Evolutionary conservation across 2,113 vertebrate genomes (phyloP).

Genomic region (Lucifuga dentata): DNA sequence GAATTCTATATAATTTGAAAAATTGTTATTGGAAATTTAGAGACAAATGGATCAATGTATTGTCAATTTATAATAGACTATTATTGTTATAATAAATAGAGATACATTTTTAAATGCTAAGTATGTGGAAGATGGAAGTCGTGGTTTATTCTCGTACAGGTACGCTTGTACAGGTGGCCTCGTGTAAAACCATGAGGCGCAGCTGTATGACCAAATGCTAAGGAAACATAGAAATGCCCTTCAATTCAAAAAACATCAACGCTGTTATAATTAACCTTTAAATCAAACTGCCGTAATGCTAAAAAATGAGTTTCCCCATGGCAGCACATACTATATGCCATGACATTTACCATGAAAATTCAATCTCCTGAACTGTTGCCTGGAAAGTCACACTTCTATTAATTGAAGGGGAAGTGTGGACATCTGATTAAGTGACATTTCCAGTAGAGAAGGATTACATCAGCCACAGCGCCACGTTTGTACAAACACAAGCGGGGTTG

Average conservation of each 20-base stretch:
- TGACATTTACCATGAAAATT: constrained; percentile 86
- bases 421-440: constrained; percentile 81
- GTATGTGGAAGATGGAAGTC: too few species aligned
- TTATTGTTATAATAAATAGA: too few species aligned
- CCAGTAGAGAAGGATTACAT: constrained; percentile 68
- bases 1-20: too few species aligned
- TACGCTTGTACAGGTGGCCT: too few species aligned
- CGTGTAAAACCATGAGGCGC: constrained; percentile 21
- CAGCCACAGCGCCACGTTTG: constrained; percentile 9
- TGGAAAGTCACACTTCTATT: constrained; percentile 77
- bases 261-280: constrained; percentile 82
- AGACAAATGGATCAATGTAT: too few species aligned
- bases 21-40: too few species aligned
- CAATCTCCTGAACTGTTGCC: constrained; percentile 78
- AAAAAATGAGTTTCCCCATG: constrained; percentile 72
- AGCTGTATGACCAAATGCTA: constrained; percentile 13
- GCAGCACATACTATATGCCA: constrained; percentile 76
- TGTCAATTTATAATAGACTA: too few species aligned
- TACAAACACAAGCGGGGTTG: constrained; percentile 16
- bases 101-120: too few species aligned
- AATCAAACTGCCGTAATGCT: constrained; percentile 55
- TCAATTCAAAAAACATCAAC: constrained; percentile 49
- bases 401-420: constrained; percentile 74
- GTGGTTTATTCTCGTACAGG: too few species aligned
- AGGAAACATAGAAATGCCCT: constrained; percentile 47